phyloP scores from a whole-genome alignment of 2,888 invertebrate genomes.

The Ligdia adustata region DNA sequence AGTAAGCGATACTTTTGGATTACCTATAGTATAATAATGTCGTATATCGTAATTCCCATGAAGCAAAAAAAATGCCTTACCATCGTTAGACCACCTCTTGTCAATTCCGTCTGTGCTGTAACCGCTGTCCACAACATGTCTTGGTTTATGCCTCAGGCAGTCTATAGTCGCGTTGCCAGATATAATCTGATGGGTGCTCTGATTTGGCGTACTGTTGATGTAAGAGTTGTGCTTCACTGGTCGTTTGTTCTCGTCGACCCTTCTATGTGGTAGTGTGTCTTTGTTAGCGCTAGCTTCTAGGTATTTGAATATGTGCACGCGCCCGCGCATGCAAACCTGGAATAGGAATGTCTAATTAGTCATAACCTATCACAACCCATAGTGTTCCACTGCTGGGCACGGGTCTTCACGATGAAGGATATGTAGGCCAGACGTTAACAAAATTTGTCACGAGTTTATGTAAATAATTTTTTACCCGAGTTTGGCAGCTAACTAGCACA shows the following conservation, averaged over 20 bases:
- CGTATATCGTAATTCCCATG: too few relatives aligned
- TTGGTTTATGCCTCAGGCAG: slow-evolving; percentile 75
- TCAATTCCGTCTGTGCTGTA: slow-evolving; percentile 94
- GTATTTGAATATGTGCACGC: slow-evolving; percentile 97
- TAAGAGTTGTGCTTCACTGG: slow-evolving; percentile 73
- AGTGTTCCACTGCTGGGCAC: too few relatives aligned
- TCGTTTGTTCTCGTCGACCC: slow-evolving; percentile 77
- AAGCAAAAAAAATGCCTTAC: too few relatives aligned
- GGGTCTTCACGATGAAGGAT: too few relatives aligned
- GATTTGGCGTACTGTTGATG: slow-evolving; percentile 61
- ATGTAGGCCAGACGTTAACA: too few relatives aligned
- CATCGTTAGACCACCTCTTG: slow-evolving; percentile 93
- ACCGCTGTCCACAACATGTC: slow-evolving; percentile 94
- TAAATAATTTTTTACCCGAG: too few relatives aligned
- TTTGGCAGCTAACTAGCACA: too few relatives aligned
- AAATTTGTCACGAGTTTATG: too few relatives aligned
- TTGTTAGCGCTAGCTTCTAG: slow-evolving; percentile 94
- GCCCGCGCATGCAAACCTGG: slow-evolving; percentile 95
- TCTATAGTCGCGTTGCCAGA: slow-evolving; percentile 79
- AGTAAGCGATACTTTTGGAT: too few relatives aligned
- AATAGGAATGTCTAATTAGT: too few relatives aligned
- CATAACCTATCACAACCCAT: too few relatives aligned
- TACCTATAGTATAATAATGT: too few relatives aligned
- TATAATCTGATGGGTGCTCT: slow-evolving; percentile 63
- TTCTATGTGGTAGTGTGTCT: slow-evolving; percentile 78